These are phyloP conservation scores for Liolophura sinensis DNA, from an alignment of 1,140 invertebrate species.

Conservation along the genomic window DNA sequence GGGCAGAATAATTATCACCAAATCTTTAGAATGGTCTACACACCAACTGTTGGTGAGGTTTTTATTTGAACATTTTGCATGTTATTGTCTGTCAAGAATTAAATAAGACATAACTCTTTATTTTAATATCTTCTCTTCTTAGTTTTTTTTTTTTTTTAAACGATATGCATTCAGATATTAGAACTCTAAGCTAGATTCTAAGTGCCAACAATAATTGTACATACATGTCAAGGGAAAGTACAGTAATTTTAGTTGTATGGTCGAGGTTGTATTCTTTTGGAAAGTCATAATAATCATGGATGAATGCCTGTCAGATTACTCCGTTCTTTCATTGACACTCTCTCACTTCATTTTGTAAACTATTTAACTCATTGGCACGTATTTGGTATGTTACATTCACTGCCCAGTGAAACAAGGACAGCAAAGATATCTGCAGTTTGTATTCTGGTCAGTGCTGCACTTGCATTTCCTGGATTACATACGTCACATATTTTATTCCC, in stretches of 20 bases:
- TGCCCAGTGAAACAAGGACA: background rate
- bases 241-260: too few relatives aligned
- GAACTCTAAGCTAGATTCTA: too few relatives aligned
- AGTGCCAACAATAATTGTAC: too few relatives aligned
- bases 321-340: too few relatives aligned
- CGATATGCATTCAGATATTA: too few relatives aligned
- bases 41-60: conserved; percentile 42
- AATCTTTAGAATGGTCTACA: conserved; percentile 34
- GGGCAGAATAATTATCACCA: background rate
- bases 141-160: too few relatives aligned
- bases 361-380: too few relatives aligned
- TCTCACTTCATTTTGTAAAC: too few relatives aligned
- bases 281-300: background rate
- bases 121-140: too few relatives aligned
- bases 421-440: background rate
- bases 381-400: background rate
- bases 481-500: conserved; percentile 2
- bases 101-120: background rate
- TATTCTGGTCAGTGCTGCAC: background rate
- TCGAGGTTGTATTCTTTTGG: too few relatives aligned
- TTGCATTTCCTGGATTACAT: background rate
- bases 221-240: too few relatives aligned
- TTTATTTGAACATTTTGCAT: background rate
- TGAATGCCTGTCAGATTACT: background rate
- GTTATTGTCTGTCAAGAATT: background rate